These are phyloP conservation scores for Erpobdella octoculata DNA, from an alignment of 2,888 invertebrate genomes.

Conservation along the genomic window DNA sequence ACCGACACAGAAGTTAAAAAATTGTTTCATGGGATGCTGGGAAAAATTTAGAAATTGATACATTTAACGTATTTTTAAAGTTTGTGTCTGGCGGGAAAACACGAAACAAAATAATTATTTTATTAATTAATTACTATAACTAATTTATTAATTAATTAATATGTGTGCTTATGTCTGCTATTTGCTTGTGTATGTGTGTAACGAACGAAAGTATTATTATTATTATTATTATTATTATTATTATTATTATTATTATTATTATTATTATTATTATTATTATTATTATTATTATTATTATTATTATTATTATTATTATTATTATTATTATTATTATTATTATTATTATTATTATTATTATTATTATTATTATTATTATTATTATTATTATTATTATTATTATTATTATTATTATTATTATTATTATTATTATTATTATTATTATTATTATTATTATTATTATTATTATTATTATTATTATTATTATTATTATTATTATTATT, in stretches of 20 bases:
- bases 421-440: slow-evolving; percentile 22
- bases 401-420: neutral
- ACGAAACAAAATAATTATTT: no score
- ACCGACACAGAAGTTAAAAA: no score
- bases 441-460: slow-evolving; percentile 21
- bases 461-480: slow-evolving; percentile 23
- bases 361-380: neutral
- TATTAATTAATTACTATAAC: no score
- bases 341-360: neutral
- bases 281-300: slow-evolving; percentile 24
- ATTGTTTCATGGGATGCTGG: no score
- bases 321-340: slow-evolving; percentile 4
- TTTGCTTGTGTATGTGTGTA: no score
- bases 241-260: neutral
- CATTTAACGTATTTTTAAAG: no score
- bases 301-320: slow-evolving; percentile 23
- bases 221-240: neutral
- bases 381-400: neutral
- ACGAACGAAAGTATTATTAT: neutral
- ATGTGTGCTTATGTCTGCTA: no score
- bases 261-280: slow-evolving; percentile 3
- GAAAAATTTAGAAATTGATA: no score
- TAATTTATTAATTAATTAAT: no score
- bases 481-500: slow-evolving; percentile 4
- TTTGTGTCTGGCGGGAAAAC: no score